phyloP scores from a whole-genome alignment of 2,113 vertebrate genomes.

The Pheucticus melanocephalus region DNA sequence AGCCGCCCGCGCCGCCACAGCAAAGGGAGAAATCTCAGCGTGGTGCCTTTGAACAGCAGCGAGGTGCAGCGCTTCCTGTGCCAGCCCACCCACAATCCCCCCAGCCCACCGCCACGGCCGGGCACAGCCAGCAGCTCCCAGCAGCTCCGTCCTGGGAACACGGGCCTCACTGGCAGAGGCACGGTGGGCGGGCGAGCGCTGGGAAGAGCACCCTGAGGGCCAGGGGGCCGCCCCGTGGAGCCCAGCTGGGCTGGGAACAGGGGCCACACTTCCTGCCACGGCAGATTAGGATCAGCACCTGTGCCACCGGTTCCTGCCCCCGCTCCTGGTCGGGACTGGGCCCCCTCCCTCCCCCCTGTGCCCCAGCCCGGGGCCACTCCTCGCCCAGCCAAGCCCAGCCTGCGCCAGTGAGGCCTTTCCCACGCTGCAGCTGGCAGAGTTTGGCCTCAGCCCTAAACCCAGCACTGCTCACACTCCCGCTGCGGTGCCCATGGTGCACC shows the following conservation, averaged over 20 bases:
- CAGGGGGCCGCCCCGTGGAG: background rate
- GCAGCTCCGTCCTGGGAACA: background rate
- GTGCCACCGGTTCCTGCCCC: conserved; percentile 34
- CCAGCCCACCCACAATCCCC: background rate
- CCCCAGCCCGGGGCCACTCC: conserved; percentile 50
- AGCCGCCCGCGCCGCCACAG: background rate
- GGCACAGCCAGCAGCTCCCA: background rate
- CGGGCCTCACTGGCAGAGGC: background rate
- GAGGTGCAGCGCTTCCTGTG: background rate
- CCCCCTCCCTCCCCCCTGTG: conserved; percentile 23
- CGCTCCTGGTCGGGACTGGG: conserved; percentile 28
- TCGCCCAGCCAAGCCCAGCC: conserved; percentile 43
- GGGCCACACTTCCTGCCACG: conserved; percentile 32
- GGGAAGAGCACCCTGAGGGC: background rate
- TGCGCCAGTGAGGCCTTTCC: conserved; percentile 25
- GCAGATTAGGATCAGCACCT: conserved; percentile 49
- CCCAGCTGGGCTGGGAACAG: conserved; percentile 24
- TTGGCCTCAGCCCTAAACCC: background rate
- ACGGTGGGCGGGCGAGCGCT: background rate
- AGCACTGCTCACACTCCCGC: background rate
- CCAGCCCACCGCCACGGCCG: background rate
- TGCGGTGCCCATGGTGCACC: rapidly evolving
- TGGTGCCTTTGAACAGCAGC: background rate
- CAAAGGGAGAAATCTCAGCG: conserved; percentile 54
- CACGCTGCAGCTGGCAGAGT: conserved; percentile 19